These are phyloP conservation scores for Alligator sinensis DNA, from an alignment of 2,113 vertebrate genomes.

Conservation along the genomic window DNA sequence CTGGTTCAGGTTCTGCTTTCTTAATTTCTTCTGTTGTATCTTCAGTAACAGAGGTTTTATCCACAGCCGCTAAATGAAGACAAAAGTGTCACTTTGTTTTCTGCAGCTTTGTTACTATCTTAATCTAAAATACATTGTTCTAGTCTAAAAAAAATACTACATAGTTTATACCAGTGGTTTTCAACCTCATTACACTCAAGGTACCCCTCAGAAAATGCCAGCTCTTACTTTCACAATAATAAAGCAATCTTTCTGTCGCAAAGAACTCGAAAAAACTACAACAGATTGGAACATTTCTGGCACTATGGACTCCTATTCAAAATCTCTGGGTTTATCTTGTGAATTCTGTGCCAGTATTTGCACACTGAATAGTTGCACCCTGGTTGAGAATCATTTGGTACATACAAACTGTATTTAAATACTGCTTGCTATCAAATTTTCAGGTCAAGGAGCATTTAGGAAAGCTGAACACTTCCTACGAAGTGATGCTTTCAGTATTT, in stretches of 20 bases:
- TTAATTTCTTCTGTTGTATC: constrained; percentile 80
- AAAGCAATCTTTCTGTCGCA: too few relatives aligned
- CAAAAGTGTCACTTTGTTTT: constrained; percentile 10
- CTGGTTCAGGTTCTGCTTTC: constrained; percentile 89
- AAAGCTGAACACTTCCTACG: not conserved
- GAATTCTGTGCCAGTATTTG: too few relatives aligned
- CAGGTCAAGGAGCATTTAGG: not conserved
- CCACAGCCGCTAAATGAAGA: constrained; percentile 77
- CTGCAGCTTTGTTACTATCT: not conserved
- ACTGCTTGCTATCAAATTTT: not conserved
- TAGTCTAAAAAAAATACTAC: not conserved
- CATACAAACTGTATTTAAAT: not conserved
- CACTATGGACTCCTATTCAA: too few relatives aligned
- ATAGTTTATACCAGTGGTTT: not conserved
- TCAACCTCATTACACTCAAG: too few relatives aligned
- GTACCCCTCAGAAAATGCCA: too few relatives aligned
- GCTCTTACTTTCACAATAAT: too few relatives aligned
- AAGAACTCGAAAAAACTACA: too few relatives aligned
- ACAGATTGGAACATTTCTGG: too few relatives aligned
- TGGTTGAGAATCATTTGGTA: too few relatives aligned
- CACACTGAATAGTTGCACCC: too few relatives aligned
- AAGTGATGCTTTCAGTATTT: not conserved
- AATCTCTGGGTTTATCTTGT: too few relatives aligned
- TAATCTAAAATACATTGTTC: not conserved
- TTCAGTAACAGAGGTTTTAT: constrained; percentile 81